These are phyloP conservation scores for Octomys mimax DNA, from an alignment of 2,797 vertebrate genomes.

Conservation along the genomic window DNA sequence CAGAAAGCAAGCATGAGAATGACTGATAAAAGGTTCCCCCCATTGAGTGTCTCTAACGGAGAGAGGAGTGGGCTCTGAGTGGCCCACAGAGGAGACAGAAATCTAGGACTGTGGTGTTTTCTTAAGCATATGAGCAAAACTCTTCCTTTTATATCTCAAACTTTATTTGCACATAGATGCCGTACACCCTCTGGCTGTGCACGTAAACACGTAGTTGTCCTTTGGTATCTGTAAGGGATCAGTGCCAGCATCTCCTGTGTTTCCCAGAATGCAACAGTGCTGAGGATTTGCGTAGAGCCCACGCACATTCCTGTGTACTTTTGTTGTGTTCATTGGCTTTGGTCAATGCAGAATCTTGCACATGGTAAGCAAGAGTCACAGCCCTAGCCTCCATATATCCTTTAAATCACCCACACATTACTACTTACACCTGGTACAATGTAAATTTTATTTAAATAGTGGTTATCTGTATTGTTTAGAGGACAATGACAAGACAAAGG, in stretches of 20 bases:
- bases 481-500: background rate
- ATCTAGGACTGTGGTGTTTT: background rate
- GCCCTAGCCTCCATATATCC: background rate
- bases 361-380: background rate
- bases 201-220: background rate
- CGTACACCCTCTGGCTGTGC: background rate
- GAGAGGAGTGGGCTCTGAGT: background rate
- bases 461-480: background rate
- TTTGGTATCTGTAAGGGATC: background rate
- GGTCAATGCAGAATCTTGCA: background rate
- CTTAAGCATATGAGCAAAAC: background rate
- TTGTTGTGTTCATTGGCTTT: background rate
- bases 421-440: background rate
- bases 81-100: background rate
- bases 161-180: background rate
- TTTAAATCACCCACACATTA: background rate
- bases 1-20: background rate
- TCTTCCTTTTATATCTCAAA: conserved; percentile 3
- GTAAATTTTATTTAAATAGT: background rate
- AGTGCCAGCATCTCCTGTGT: background rate
- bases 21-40: background rate
- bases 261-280: too few relatives aligned
- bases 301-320: background rate
- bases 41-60: background rate
- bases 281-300: background rate